These are phyloP conservation scores for Orchesella cincta DNA, from an alignment of 1,140 invertebrate genomes.

Conservation along the genomic window DNA sequence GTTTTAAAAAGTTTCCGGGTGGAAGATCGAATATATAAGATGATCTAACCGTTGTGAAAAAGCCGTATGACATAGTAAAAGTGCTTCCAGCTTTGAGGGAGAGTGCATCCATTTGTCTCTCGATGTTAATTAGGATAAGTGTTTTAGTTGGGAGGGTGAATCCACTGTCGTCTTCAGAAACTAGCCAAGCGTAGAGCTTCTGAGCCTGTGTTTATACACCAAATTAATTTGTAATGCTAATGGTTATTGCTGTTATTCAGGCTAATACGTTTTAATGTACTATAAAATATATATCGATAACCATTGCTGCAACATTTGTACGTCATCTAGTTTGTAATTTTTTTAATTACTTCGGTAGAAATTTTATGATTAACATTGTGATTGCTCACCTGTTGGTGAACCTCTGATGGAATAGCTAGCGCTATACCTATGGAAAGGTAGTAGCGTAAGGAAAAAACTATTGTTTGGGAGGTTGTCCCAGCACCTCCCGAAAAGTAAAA, in stretches of 20 bases:
- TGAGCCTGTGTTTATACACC: background rate
- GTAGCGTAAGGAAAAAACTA: background rate
- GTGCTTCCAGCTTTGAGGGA: background rate
- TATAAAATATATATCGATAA: no score
- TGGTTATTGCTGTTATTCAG: no score
- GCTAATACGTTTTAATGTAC: no score
- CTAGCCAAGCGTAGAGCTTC: background rate
- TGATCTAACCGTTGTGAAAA: background rate
- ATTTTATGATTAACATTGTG: background rate
- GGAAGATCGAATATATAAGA: background rate
- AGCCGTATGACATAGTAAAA: background rate
- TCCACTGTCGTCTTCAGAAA: background rate
- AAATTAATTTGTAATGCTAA: no score
- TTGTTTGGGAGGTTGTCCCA: no score
- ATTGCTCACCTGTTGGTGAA: slow-evolving; percentile 1
- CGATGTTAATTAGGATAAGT: background rate
- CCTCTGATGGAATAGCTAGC: background rate
- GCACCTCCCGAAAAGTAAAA: background rate
- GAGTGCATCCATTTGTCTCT: slow-evolving; percentile 1
- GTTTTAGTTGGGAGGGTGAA: background rate
- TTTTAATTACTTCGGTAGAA: background rate
- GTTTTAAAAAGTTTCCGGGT: background rate
- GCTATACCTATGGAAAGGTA: background rate
- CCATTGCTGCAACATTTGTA: no score
- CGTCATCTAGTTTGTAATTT: no score